Conservation (phyloP, 2,888 invertebrate species). For the Notodonta dromedarius region DNA sequence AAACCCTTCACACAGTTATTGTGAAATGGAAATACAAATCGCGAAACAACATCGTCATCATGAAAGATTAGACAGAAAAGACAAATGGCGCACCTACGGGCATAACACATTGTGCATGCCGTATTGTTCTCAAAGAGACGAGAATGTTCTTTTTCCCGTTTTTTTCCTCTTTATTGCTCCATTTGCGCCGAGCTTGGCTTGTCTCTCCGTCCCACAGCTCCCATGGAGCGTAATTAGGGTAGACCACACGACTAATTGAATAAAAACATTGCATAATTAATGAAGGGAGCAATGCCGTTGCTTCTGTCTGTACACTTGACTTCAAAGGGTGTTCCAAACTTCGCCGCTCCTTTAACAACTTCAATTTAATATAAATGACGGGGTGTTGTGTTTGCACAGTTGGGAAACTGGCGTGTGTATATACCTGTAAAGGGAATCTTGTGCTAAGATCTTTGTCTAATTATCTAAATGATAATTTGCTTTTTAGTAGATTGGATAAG, state of each 20-base stretch:
- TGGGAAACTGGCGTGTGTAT: background rate
- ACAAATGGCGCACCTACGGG: conserved; percentile 60
- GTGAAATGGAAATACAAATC: conserved; percentile 58
- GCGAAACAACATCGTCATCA: conserved; percentile 72
- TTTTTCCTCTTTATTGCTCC: conserved; percentile 61
- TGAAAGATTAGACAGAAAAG: conserved; percentile 75
- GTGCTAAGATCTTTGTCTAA: conserved; percentile 10
- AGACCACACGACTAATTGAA: conserved; percentile 75
- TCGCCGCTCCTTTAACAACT: conserved; percentile 34
- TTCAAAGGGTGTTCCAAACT: conserved; percentile 41
- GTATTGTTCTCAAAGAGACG: conserved; percentile 68
- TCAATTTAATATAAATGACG: conserved; percentile 34
- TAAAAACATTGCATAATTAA: conserved; percentile 80
- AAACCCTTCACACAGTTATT: conserved; percentile 52
- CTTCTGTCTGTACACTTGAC: conserved; percentile 26
- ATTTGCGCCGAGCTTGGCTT: conserved; percentile 64
- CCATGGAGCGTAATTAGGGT: conserved; percentile 70
- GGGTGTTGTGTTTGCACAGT: conserved; percentile 21
- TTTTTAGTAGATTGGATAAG: too few relatives aligned
- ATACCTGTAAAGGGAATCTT: conserved; percentile 6
- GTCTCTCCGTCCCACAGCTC: conserved; percentile 54
- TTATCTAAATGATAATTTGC: background rate
- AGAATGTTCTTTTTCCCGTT: conserved; percentile 48
- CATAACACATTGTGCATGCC: conserved; percentile 56
- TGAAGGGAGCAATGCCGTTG: conserved; percentile 44